phyloP scores from a whole-genome alignment of 2,797 vertebrate genomes.

The Corythornis leucogaster region DNA sequence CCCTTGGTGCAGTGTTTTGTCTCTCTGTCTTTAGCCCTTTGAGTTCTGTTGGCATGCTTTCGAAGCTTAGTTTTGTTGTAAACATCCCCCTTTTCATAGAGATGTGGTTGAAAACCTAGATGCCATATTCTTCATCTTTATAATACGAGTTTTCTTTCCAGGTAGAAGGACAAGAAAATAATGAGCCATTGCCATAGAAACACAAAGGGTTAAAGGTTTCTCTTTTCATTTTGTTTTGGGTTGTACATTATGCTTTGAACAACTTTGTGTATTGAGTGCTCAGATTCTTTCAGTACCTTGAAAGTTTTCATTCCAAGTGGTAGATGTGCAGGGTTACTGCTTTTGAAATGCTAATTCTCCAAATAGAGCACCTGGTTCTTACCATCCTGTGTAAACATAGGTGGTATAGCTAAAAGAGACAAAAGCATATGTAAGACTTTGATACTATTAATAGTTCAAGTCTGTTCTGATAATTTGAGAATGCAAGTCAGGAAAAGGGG shows the following conservation, averaged over 20 bases:
- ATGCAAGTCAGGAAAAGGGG: constrained; percentile 77
- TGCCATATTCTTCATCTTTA: constrained; percentile 84
- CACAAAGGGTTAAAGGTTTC: constrained; percentile 88
- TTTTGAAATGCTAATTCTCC: constrained; percentile 76
- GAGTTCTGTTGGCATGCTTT: constrained; percentile 85
- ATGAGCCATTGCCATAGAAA: constrained; percentile 88
- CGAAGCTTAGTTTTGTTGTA: constrained; percentile 80
- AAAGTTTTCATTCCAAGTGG: constrained; percentile 73
- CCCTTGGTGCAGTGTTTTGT: constrained; percentile 66
- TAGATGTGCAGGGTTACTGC: constrained; percentile 73
- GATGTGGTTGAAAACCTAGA: constrained; percentile 83
- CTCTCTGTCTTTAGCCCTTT: constrained; percentile 84
- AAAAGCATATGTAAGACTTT: constrained; percentile 72
- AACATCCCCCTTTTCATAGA: constrained; percentile 77
- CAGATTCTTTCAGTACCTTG: constrained; percentile 77
- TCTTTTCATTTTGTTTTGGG: constrained; percentile 87
- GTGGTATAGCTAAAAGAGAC: constrained; percentile 73
- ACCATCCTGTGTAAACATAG: constrained; percentile 67
- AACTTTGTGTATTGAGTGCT: constrained; percentile 78
- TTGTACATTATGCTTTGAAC: constrained; percentile 79
- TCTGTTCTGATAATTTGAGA: constrained; percentile 80
- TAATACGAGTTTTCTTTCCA: constrained; percentile 87
- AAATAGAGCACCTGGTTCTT: constrained; percentile 77
- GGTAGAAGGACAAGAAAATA: constrained; percentile 87
- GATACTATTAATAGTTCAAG: constrained; percentile 79